Percentiles rank a stretch among this genome's conserved stretches.
Evolutionary conservation across 2,797 vertebrate species (phyloP).

Genomic region (Scomberomorus guttatus): DNA sequence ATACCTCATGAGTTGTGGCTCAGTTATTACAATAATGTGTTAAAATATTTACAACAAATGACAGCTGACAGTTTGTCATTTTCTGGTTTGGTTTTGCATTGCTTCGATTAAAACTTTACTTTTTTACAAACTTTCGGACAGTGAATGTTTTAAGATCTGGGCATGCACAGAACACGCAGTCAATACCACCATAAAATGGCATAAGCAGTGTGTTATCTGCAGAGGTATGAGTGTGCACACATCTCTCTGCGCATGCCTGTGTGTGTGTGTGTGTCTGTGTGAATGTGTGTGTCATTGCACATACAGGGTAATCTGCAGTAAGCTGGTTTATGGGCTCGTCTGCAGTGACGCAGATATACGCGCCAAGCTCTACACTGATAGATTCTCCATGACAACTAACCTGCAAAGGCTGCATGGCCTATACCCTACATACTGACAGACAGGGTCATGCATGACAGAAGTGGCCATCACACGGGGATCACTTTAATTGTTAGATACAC

Average conservation of each 20-base stretch:
- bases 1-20: neutral
- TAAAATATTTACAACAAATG: neutral
- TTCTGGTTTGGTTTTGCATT: neutral
- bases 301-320: conserved; percentile 85
- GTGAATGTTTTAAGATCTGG: neutral
- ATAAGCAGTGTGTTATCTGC: neutral
- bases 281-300: conserved; percentile 63
- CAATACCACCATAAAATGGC: neutral
- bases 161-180: neutral
- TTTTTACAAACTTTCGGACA: neutral
- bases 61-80: neutral
- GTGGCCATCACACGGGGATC: neutral
- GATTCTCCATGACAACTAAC: conserved; percentile 82
- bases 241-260: conserved; percentile 12
- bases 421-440: conserved; percentile 48
- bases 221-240: neutral
- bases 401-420: conserved; percentile 65
- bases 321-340: conserved; percentile 87
- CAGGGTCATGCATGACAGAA: neutral
- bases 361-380: conserved; percentile 75
- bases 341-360: conserved; percentile 82
- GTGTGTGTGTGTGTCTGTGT: conserved; percentile 33
- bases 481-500: neutral
- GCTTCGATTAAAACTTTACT: neutral
- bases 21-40: neutral